Base-by-base conservation (phyloP, 2,797 vertebrate species). In the Arnoldichthys spilopterus region DNA sequence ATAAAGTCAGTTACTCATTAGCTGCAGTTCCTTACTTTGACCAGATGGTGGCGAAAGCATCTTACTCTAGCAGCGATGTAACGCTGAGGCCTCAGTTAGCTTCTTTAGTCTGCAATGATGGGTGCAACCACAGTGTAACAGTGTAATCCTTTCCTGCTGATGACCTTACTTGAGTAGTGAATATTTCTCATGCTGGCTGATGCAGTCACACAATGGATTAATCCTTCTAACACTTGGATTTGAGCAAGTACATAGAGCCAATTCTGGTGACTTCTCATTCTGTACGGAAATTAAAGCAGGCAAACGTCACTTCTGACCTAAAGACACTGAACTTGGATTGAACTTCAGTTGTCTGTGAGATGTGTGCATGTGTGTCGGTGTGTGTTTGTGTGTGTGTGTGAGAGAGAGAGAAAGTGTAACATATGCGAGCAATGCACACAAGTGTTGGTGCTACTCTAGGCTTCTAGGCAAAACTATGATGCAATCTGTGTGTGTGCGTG, bases 401-500 rank as follows among this genome's bases (percentile, higher is more conserved):
- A 13, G 16, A n/a, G 47, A 9, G 51, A 26, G 43, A 24, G 53
- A 66, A 24, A n/a, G n/a, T 37, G 49, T 32, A n/a, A n/a, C n/a
- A 15, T 69, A 18, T 8, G 15, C 34, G 5, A 64, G 49, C 20
- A 47, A 1, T 69, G 16, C 2, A 24, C 32, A 51, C 43, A 47
- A 15, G 9, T 47, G 43, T n/a, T n/a, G n/a, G n/a, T n/a, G n/a
- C n/a, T n/a, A n/a, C n/a, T n/a, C n/a, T n/a, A n/a, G n/a, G n/a
- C n/a, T n/a, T n/a, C n/a, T n/a, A n/a, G n/a, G 74, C 1, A 59
- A 53, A 56, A 51, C 34, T 47, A 69, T 83, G 81, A 85, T 78
- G 78, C 69, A 78, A 85, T 83, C 71, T 77, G 83, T 85, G 37
- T 22, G 49, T 76, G 72, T 54, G 53, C 1, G 53, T 72, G 80